Percentiles rank a stretch among this genome's conserved stretches.
Conservation (phyloP, 1,140 invertebrate species). For the Rhynchophorus ferrugineus region DNA sequence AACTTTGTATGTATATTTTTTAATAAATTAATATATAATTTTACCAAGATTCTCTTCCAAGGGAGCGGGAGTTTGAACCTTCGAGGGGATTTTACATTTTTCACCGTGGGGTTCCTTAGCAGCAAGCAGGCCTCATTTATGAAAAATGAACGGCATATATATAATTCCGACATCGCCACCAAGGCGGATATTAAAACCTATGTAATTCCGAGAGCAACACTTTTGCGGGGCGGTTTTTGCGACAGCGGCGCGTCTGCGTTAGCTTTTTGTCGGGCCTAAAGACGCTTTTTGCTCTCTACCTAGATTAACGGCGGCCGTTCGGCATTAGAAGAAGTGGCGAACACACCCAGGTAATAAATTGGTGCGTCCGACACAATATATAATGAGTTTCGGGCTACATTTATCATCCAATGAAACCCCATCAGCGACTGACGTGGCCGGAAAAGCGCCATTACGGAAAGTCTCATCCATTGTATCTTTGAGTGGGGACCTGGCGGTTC, state of each 20-base stretch:
- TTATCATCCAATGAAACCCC: neutral
- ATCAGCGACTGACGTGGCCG: neutral
- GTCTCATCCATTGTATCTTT: neutral
- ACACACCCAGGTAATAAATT: neutral
- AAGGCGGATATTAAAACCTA: too few species aligned
- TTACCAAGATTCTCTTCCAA: too few species aligned
- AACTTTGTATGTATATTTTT: too few species aligned
- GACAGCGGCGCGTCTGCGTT: neutral
- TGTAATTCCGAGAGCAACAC: too few species aligned
- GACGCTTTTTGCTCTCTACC: neutral
- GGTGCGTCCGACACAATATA: neutral
- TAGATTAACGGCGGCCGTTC: neutral
- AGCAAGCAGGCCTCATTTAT: too few species aligned
- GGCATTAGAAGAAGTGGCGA: neutral
- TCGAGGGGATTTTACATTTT: too few species aligned
- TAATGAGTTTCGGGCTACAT: neutral
- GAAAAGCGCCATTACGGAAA: neutral
- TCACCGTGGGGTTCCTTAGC: too few species aligned
- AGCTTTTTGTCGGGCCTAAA: neutral
- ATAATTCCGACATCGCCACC: too few species aligned
- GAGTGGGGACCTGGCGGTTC: neutral
- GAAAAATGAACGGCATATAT: too few species aligned
- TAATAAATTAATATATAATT: too few species aligned
- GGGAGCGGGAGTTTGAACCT: too few species aligned
- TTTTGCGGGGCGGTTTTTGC: too few species aligned